Evolutionary conservation across 1,140 invertebrate species (phyloP).

Genomic region (Hesperophylax magnus): DNA sequence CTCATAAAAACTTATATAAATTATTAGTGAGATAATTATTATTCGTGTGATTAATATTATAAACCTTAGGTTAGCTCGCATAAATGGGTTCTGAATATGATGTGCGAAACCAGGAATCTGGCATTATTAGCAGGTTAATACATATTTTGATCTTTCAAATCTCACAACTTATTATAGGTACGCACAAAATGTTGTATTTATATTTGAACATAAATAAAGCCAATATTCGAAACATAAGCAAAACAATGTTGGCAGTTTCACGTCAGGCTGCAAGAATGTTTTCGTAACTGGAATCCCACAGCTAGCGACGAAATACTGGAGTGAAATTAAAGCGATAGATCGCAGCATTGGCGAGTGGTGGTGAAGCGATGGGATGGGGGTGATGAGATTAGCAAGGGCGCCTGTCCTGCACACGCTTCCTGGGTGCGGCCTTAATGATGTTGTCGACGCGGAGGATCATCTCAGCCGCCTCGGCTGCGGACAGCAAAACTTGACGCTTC

Average conservation of each 20-base stretch:
- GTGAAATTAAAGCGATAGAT: slow-evolving; percentile 14
- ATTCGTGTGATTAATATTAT: not conserved
- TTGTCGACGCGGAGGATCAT: slow-evolving; percentile 99
- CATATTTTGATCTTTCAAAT: slow-evolving; percentile 29
- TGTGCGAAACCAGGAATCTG: slow-evolving; percentile 5
- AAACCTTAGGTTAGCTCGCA: slow-evolving; percentile 5
- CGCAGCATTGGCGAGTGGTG: not conserved
- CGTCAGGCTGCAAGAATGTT: not conserved
- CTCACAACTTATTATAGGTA: not conserved
- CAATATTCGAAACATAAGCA: not conserved
- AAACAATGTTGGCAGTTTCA: too few species aligned
- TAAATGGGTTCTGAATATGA: slow-evolving; percentile 16
- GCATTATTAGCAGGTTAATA: slow-evolving; percentile 13
- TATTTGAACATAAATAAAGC: slow-evolving; percentile 22
- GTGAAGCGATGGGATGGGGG: not conserved
- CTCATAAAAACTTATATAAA: slow-evolving; percentile 37
- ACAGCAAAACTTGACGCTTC: slow-evolving; percentile 94
- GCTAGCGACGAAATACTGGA: not conserved
- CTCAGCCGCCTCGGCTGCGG: slow-evolving; percentile 97
- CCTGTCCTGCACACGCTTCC: slow-evolving; percentile 89
- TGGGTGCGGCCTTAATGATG: slow-evolving; percentile 95
- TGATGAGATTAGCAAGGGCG: slow-evolving; percentile 81
- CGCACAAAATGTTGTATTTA: not conserved
- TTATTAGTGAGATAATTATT: slow-evolving; percentile 32
- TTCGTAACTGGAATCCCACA: not conserved